Percentiles rank a stretch among this genome's conserved stretches.
Evolutionary conservation across 1,140 invertebrate genomes (phyloP).

Genomic region (Camponotus vicinus): DNA sequence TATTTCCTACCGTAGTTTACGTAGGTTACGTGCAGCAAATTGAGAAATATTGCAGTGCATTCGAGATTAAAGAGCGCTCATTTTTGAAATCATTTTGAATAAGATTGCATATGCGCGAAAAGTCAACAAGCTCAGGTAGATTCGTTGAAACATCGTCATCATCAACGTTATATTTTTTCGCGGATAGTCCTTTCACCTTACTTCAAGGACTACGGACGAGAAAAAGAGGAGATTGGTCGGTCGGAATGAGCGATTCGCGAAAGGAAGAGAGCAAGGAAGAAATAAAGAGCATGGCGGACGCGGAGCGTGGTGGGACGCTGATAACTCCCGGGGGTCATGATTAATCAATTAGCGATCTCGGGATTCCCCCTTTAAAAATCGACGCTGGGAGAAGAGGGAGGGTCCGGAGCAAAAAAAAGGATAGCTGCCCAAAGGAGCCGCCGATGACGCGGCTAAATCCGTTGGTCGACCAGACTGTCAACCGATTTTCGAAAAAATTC

Average conservation of each 20-base stretch:
- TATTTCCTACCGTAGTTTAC: not conserved
- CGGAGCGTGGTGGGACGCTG: slow-evolving; percentile 47
- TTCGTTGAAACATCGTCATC: slow-evolving; percentile 42
- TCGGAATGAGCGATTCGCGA: slow-evolving; percentile 37
- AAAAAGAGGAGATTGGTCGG: slow-evolving; percentile 51
- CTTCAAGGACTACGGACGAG: slow-evolving; percentile 41
- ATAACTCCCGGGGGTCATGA: slow-evolving; percentile 69
- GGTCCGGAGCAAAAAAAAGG: slow-evolving; percentile 62
- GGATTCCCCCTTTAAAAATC: slow-evolving; percentile 68
- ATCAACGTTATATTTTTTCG: slow-evolving; percentile 51
- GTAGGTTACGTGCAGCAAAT: not conserved
- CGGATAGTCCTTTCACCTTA: slow-evolving; percentile 54
- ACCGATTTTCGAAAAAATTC: slow-evolving; percentile 64
- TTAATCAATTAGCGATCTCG: slow-evolving; percentile 80
- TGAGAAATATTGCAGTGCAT: not conserved
- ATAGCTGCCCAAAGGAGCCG: slow-evolving; percentile 72
- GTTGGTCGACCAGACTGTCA: slow-evolving; percentile 52
- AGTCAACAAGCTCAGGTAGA: slow-evolving; percentile 33
- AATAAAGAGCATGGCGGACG: slow-evolving; percentile 55
- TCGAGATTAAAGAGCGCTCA: not conserved
- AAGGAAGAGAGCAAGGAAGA: slow-evolving; percentile 29
- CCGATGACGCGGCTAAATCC: slow-evolving; percentile 72
- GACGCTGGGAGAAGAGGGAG: slow-evolving; percentile 30
- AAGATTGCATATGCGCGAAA: not conserved
- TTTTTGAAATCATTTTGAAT: not conserved